Percentiles rank a stretch among this genome's conserved stretches.
These are phyloP conservation scores for Ibidorhyncha struthersii DNA, from an alignment of 2,113 vertebrate species.

Conservation along the genomic window DNA sequence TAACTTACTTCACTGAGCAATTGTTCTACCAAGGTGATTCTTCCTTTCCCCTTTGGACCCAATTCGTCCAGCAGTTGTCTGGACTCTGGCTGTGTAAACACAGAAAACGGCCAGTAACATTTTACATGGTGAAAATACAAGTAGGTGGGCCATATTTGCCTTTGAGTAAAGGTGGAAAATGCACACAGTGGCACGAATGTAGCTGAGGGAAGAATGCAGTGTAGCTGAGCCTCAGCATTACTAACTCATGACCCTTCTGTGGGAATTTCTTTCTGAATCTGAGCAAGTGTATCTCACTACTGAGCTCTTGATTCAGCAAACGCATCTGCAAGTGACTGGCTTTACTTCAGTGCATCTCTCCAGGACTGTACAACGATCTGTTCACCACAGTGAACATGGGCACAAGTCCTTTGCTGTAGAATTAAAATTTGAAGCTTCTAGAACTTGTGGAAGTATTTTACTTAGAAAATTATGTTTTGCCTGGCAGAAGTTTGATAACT, in stretches of 20 bases:
- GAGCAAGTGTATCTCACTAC: neutral
- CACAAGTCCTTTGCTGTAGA: neutral
- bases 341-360: neutral
- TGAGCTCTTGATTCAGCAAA: neutral
- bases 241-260: neutral
- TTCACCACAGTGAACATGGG: neutral
- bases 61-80: slow-evolving; percentile 79
- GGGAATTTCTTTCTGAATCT: neutral
- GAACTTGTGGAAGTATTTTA: neutral
- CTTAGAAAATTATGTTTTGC: neutral
- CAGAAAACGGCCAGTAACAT: neutral
- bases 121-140: neutral
- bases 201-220: neutral
- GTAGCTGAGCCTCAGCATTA: neutral
- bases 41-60: slow-evolving; percentile 72
- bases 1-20: slow-evolving; percentile 82
- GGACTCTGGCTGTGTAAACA: slow-evolving; percentile 68
- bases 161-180: neutral
- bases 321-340: neutral
- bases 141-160: neutral
- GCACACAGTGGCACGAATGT: neutral
- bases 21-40: slow-evolving; percentile 75
- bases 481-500: neutral
- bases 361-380: neutral
- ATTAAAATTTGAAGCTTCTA: neutral